Evolutionary conservation across 2,113 vertebrate genomes (phyloP).

Genomic region (Pituophis catenifer): DNA sequence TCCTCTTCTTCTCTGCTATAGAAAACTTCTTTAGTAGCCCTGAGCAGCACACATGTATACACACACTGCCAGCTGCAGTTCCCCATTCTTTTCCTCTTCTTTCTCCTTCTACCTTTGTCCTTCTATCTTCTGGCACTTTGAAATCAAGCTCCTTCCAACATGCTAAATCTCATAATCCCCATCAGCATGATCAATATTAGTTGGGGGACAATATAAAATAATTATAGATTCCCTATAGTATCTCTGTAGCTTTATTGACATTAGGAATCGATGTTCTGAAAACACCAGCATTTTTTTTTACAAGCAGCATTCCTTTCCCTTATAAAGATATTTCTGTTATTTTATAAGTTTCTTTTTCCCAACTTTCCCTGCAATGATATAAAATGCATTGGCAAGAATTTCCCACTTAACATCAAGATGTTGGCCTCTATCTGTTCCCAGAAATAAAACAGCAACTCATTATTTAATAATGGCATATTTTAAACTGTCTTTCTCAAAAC

Average conservation of each 20-base stretch:
- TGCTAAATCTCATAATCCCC: neutral
- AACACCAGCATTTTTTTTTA: constrained; percentile 36
- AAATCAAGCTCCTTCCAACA: neutral
- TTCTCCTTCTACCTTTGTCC: neutral
- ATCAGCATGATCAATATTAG: neutral
- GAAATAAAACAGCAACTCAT: constrained; percentile 12
- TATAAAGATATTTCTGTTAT: constrained; percentile 26
- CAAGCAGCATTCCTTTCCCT: neutral
- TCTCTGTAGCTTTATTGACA: neutral
- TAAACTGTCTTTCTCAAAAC: neutral
- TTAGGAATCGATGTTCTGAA: neutral
- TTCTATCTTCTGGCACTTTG: neutral
- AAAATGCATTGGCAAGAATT: constrained; percentile 20
- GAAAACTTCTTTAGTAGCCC: neutral
- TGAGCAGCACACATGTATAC: neutral
- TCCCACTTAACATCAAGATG: constrained; percentile 39
- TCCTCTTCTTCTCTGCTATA: neutral
- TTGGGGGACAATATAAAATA: neutral
- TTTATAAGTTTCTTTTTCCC: neutral
- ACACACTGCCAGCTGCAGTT: neutral
- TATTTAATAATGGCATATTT: constrained; percentile 26
- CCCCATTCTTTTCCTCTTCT: neutral
- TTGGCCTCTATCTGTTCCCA: constrained; percentile 16
- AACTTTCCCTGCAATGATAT: constrained; percentile 10
- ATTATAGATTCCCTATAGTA: neutral